Conservation (phyloP, 2,797 vertebrate species). For the Remorina albescens region DNA sequence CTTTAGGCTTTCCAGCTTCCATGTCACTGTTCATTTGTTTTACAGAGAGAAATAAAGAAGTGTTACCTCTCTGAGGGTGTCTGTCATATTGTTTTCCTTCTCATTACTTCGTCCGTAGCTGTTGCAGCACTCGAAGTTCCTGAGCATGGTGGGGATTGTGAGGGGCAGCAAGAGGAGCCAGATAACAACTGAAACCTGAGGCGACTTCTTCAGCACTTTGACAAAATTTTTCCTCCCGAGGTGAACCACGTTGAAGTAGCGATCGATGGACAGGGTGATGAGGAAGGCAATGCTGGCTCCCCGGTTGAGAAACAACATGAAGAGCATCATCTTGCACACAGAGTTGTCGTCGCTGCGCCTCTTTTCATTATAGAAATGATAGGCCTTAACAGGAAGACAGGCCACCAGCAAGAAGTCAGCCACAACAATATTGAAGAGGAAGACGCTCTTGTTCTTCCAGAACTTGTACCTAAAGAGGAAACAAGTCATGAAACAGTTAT, state of each 20-base stretch:
- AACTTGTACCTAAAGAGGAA: conserved; percentile 75
- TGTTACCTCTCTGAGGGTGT: conserved; percentile 73
- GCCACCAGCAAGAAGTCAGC: conserved; percentile 79
- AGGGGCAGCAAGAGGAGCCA: conserved; percentile 77
- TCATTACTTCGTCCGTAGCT: conserved; percentile 34
- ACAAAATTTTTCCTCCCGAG: conserved; percentile 71
- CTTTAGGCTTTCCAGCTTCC: too few species aligned
- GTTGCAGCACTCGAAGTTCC: conserved; percentile 66
- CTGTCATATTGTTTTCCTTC: conserved; percentile 38
- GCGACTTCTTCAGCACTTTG: conserved; percentile 61
- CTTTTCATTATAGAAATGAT: conserved; percentile 55
- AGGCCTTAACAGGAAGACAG: conserved; percentile 76
- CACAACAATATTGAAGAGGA: conserved; percentile 82
- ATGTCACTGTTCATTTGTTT: neutral
- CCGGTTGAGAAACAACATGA: conserved; percentile 81
- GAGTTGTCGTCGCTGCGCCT: neutral
- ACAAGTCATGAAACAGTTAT: neutral
- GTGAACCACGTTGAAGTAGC: conserved; percentile 81
- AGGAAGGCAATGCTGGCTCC: conserved; percentile 83
- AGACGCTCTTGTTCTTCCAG: conserved; percentile 83
- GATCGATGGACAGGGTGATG: conserved; percentile 77
- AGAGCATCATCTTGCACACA: conserved; percentile 67
- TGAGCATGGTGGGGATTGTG: conserved; percentile 74
- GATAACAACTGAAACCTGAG: conserved; percentile 71
- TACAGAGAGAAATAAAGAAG: neutral